These are phyloP conservation scores for Sander vitreus DNA, from an alignment of 2,113 vertebrate genomes.

Conservation along the genomic window DNA sequence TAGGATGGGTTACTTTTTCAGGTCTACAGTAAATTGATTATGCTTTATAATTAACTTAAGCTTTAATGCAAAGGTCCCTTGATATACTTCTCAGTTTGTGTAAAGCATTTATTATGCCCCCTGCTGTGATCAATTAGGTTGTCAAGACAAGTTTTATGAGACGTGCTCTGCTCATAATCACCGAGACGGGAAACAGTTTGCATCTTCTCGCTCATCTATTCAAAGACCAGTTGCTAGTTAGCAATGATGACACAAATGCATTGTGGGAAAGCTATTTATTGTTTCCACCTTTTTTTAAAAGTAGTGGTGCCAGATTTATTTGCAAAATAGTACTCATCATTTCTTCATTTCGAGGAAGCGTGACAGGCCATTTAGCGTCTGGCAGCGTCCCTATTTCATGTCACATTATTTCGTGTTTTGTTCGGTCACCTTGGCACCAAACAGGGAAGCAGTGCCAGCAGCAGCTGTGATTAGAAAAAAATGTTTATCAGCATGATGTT, in stretches of 20 bases:
- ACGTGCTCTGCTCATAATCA: slow-evolving; percentile 74
- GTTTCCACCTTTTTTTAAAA: slow-evolving; percentile 65
- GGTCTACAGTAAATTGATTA: slow-evolving; percentile 68
- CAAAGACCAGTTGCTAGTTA: slow-evolving; percentile 60
- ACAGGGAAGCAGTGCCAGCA: slow-evolving; percentile 75
- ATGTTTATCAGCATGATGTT: slow-evolving; percentile 83
- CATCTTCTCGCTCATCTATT: slow-evolving; percentile 62
- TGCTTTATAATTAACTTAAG: slow-evolving; percentile 77
- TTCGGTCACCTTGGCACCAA: slow-evolving; percentile 79
- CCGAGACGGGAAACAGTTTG: slow-evolving; percentile 63
- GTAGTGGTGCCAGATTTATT: slow-evolving; percentile 72
- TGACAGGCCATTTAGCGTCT: slow-evolving; percentile 79
- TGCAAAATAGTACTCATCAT: slow-evolving; percentile 73
- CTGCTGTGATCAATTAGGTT: slow-evolving; percentile 81
- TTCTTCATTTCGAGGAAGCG: slow-evolving; percentile 76
- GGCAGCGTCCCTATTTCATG: slow-evolving; percentile 80
- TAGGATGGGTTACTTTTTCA: slow-evolving; percentile 59
- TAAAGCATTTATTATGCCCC: slow-evolving; percentile 74
- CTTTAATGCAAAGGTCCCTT: slow-evolving; percentile 67
- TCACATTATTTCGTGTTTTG: slow-evolving; percentile 81
- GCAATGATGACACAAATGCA: slow-evolving; percentile 62
- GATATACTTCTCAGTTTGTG: slow-evolving; percentile 63
- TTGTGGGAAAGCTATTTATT: slow-evolving; percentile 70
- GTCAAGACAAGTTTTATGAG: slow-evolving; percentile 79
- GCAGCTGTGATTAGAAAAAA: slow-evolving; percentile 82